Conservation (phyloP, 1,140 invertebrate species). For the Drosophila sucinea region DNA sequence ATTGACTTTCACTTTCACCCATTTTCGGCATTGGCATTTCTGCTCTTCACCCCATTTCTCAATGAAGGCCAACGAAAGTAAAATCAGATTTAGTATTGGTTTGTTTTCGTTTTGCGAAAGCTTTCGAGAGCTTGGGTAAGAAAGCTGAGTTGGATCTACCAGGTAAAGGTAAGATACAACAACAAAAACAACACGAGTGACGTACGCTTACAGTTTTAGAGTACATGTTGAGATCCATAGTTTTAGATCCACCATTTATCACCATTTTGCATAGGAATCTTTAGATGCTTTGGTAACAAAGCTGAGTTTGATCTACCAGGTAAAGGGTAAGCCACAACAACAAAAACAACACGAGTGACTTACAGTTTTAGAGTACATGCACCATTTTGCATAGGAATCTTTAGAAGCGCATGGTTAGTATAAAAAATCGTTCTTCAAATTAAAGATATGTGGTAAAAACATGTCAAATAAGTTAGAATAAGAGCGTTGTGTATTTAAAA, state of each 20-base stretch:
- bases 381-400: no score
- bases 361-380: constrained; percentile 37
- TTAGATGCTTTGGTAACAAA: no score
- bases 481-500: no score
- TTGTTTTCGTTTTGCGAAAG: background rate
- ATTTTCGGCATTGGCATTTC: constrained; percentile 8
- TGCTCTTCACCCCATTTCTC: constrained; percentile 5
- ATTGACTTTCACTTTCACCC: constrained; percentile 5
- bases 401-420: no score
- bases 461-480: no score
- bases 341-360: no score
- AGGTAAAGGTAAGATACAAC: background rate
- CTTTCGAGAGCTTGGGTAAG: background rate
- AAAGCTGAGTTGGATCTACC: constrained; percentile 1
- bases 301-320: no score
- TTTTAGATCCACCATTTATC: background rate
- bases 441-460: no score
- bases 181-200: background rate
- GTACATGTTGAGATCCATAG: background rate
- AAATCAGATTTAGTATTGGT: constrained; percentile 2
- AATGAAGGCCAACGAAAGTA: constrained; percentile 9
- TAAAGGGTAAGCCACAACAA: no score
- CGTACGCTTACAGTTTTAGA: constrained; percentile 49
- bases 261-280: no score
- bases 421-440: no score